Evolutionary conservation across 2,888 invertebrate species (phyloP).

Genomic region (Cephus nigrinus): DNA sequence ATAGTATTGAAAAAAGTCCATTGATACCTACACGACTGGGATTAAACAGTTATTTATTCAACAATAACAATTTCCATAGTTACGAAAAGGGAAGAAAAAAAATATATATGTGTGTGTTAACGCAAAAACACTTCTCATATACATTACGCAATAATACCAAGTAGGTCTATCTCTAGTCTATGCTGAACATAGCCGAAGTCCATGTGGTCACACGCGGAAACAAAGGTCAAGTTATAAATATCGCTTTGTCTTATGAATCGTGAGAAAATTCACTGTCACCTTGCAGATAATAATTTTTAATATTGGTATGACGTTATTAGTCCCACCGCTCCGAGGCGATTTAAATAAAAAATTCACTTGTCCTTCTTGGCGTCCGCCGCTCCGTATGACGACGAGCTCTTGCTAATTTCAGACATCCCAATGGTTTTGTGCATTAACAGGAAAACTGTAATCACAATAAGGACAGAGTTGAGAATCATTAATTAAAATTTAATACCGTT

Average conservation of each 20-base stretch:
- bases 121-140: conserved; percentile 36
- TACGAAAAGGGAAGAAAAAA: conserved; percentile 38
- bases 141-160: conserved; percentile 36
- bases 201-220: background rate
- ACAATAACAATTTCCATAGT: conserved; percentile 51
- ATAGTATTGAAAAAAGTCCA: background rate
- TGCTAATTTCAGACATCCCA: conserved; percentile 86
- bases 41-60: conserved; percentile 52
- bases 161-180: conserved; percentile 19
- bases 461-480: conserved; percentile 8
- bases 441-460: conserved; percentile 73
- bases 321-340: background rate
- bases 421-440: conserved; percentile 82
- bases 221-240: background rate
- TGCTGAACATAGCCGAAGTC: conserved; percentile 1
- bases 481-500: background rate
- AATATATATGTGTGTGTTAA: conserved; percentile 3
- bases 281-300: background rate
- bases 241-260: background rate
- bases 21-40: conserved; percentile 12
- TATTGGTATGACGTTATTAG: background rate
- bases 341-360: conserved; percentile 38
- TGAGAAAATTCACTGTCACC: conserved; percentile 9
- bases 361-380: conserved; percentile 70
- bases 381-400: conserved; percentile 87